A percentile compares a stretch with the other conserved stretches of the same genome.
These are phyloP conservation scores for Dicyrtomina minuta DNA, from an alignment of 2,888 invertebrate species.

Conservation along the genomic window DNA sequence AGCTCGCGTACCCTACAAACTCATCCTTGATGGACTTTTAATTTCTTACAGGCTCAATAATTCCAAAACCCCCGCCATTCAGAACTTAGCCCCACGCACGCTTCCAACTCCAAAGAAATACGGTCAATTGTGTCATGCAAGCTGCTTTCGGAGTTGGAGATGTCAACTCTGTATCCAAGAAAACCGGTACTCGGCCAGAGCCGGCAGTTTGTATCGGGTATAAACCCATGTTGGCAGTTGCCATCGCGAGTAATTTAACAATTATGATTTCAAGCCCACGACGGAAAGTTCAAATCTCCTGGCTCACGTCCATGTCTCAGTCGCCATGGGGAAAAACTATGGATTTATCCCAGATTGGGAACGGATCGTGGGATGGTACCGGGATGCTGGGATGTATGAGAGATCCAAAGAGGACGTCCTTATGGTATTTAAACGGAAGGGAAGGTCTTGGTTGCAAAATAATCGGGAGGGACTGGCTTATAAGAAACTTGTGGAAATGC, in stretches of 20 bases:
- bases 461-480: too few species aligned
- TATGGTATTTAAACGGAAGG: neutral
- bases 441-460: neutral
- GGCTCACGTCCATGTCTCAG: conserved; percentile 15
- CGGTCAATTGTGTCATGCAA: neutral
- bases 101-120: neutral
- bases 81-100: neutral
- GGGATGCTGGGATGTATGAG: conserved; percentile 10
- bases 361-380: neutral
- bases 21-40: conserved; percentile 5
- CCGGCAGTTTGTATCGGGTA: conserved; percentile 23
- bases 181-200: too few species aligned
- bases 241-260: conserved; percentile 9
- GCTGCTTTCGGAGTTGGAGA: neutral
- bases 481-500: neutral
- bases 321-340: neutral
- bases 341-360: neutral
- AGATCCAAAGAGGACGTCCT: conserved; percentile 1
- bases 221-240: conserved; percentile 13
- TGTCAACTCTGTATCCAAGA: neutral
- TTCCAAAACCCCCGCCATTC: neutral
- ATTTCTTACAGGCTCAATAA: conserved; percentile 21
- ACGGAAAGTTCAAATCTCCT: neutral
- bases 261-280: neutral
- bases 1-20: neutral